These are phyloP conservation scores for Corvus hawaiiensis DNA, from an alignment of 2,113 vertebrate species.

Conservation along the genomic window DNA sequence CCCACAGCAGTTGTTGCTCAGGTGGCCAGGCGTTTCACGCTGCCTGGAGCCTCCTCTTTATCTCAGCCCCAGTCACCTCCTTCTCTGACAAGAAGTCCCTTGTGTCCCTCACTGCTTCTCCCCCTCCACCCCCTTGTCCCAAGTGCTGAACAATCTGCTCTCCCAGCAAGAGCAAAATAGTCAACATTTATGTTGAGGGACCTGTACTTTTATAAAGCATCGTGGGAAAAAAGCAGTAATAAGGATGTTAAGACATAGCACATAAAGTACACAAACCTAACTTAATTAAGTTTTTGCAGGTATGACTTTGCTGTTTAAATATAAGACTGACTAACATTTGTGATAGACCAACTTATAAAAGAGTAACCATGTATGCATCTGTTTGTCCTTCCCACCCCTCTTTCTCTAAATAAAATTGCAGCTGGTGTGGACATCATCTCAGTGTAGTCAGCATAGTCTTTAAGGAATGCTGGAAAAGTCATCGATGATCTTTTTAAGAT, in stretches of 20 bases:
- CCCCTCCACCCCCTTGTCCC: not conserved
- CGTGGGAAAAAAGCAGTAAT: fast-evolving
- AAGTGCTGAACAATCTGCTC: not conserved
- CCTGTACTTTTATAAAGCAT: not conserved
- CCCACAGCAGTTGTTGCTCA: not conserved
- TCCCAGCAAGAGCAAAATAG: not conserved
- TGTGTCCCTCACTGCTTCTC: not conserved
- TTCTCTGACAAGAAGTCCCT: not conserved
- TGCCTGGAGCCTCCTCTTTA: not conserved
- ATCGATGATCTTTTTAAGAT: conserved; percentile 33
- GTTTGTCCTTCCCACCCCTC: not conserved
- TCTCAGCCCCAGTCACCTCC: not conserved
- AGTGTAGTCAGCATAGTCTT: not conserved
- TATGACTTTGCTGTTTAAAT: not conserved
- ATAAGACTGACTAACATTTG: not conserved
- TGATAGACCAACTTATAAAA: not conserved
- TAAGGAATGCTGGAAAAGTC: conserved; percentile 16
- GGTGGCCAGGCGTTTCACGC: not conserved
- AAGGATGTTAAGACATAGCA: not conserved
- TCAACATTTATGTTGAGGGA: not conserved
- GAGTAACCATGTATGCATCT: not conserved
- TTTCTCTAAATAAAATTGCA: not conserved
- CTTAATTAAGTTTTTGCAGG: not conserved
- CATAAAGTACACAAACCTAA: not conserved
- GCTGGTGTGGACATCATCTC: not conserved